Conservation (phyloP, 1,140 invertebrate genomes). For the Teleogryllus occipitalis region DNA sequence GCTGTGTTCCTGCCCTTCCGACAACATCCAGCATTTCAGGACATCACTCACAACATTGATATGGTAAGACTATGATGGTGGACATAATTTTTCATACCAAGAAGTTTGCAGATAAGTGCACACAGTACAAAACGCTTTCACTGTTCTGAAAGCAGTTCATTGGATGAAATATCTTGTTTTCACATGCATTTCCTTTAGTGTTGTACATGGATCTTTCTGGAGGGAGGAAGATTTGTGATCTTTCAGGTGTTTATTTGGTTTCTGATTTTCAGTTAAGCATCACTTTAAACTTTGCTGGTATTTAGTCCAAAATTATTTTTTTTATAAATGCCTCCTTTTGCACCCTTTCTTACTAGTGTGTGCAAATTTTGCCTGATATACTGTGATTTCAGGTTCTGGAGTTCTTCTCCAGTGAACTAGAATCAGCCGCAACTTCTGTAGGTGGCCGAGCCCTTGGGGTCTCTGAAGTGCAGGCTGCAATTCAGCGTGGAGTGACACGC, state of each 20-base stretch:
- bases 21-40: constrained; percentile 83
- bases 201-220: too few species aligned
- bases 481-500: constrained; percentile 64
- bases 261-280: too few species aligned
- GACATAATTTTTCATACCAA: too few species aligned
- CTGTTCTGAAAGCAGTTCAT: too few species aligned
- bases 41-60: constrained; percentile 94
- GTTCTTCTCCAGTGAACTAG: constrained; percentile 74
- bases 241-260: too few species aligned
- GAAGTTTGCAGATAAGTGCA: too few species aligned
- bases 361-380: not conserved
- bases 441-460: constrained; percentile 59
- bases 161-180: too few species aligned
- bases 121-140: too few species aligned
- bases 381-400: constrained; percentile 59
- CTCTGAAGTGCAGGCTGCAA: constrained; percentile 72
- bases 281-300: too few species aligned
- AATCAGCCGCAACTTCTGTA: constrained; percentile 43
- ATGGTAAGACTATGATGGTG: constrained; percentile 52
- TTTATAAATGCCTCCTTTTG: not conserved
- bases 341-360: not conserved
- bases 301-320: not conserved
- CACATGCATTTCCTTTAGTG: too few species aligned
- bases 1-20: constrained; percentile 83
- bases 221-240: too few species aligned